These are phyloP conservation scores for Toxostoma redivivum DNA, from an alignment of 2,113 vertebrate genomes.

Conservation along the genomic window DNA sequence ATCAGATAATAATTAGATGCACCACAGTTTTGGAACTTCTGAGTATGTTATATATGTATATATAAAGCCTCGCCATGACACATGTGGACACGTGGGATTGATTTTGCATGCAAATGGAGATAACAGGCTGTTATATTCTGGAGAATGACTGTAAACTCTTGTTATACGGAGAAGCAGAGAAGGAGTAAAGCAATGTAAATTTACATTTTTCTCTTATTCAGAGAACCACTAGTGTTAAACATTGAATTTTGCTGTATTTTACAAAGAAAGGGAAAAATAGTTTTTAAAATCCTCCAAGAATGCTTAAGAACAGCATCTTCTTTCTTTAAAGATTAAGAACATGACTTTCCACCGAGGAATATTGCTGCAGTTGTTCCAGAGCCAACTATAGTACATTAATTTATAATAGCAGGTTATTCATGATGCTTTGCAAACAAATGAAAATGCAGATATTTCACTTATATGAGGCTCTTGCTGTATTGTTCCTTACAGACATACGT, in stretches of 20 bases:
- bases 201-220: background rate
- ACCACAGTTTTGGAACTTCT: background rate
- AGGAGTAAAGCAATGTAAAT: background rate
- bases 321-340: background rate
- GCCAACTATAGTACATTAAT: background rate
- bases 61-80: background rate
- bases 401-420: background rate
- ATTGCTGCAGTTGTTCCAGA: background rate
- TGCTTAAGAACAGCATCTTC: background rate
- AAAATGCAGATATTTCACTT: background rate
- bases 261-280: background rate
- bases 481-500: background rate
- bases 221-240: background rate
- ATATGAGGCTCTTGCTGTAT: background rate
- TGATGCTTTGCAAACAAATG: background rate
- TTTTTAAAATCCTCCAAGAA: background rate
- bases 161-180: background rate
- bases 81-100: background rate
- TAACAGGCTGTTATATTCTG: background rate
- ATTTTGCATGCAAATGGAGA: background rate
- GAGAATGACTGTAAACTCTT: background rate
- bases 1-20: background rate
- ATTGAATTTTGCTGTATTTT: background rate
- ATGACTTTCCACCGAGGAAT: background rate
- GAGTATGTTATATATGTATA: fast-evolving